Evolutionary conservation across 2,113 vertebrate species (phyloP).

Genomic region (Castor canadensis): DNA sequence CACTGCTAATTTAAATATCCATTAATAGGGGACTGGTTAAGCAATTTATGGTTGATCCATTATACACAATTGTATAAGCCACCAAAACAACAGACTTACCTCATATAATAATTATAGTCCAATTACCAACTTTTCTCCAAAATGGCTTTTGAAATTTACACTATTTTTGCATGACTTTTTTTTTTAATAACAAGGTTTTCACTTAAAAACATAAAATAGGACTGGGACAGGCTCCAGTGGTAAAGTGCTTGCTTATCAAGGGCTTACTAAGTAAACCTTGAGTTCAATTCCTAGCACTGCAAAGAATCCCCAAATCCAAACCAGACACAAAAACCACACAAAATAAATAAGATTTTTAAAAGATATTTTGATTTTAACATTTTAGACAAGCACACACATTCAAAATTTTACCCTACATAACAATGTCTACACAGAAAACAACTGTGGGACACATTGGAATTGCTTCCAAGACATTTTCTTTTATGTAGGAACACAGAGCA

Average conservation of each 20-base stretch:
- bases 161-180: neutral
- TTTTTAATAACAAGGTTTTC: neutral
- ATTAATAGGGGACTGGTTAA: neutral
- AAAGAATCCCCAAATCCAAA: no score
- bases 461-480: neutral
- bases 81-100: neutral
- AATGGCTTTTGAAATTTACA: neutral
- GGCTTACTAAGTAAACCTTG: no score
- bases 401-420: neutral
- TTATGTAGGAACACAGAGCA: neutral
- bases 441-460: neutral
- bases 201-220: no score
- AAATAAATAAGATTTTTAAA: neutral
- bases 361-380: neutral
- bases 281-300: no score
- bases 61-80: neutral
- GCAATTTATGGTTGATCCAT: neutral
- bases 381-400: neutral
- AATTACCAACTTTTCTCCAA: neutral
- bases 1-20: neutral
- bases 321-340: no score
- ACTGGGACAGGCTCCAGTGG: no score
- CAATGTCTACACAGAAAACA: neutral
- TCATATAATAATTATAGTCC: neutral
- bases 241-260: no score